Base-by-base conservation (phyloP, 2,113 vertebrate genomes). In the Carlito syrichta region DNA sequence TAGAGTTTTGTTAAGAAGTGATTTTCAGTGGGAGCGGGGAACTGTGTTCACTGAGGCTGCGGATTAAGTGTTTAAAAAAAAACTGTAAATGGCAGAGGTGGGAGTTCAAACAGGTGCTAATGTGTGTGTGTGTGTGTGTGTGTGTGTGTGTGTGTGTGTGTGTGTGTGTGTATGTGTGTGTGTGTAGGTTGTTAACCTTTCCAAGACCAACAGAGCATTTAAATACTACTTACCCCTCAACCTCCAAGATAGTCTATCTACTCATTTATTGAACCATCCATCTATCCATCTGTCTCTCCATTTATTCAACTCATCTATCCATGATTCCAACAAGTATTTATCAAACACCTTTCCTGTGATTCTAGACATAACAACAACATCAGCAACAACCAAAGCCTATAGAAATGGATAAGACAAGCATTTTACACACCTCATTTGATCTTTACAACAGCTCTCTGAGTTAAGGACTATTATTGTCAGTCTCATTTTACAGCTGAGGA, bases 1-100 rank as follows among this genome's bases (percentile, higher is more conserved):
- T 76, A 84, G 78, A 89, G 91, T 93, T 96, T 96, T 94, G 91
- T 91, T 95, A 97, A 96, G 84, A 93, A 86, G 71, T 87, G 90
- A 62, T 89, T 97, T 92, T 91, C 79, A 50, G 35, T 35, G 32
- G 27, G 43, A 22, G 52, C 30, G 52, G 77, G 16, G 11, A 11
- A 54, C 63, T 89, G 50, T 83, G 85, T 58, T 40, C 38, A 23
- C 79, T 12, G 20, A 88, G 45, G 58, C 78, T 89, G 13, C 91
- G 58, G 82, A 68, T 92, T 86, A 94, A 71, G 19, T n/a, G n/a
- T n/a, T n/a, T n/a, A n/a, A n/a, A n/a, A n/a, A n/a, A n/a, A n/a
- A n/a, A n/a, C n/a, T n/a, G n/a, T n/a, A n/a, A n/a, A n/a, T n/a
- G 45, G 27, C 30, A 74, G 66, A 95, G 60, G 25, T 78, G 50